Evolutionary conservation across 2,797 vertebrate species (phyloP).

Genomic region (Smutsia temminckii): DNA sequence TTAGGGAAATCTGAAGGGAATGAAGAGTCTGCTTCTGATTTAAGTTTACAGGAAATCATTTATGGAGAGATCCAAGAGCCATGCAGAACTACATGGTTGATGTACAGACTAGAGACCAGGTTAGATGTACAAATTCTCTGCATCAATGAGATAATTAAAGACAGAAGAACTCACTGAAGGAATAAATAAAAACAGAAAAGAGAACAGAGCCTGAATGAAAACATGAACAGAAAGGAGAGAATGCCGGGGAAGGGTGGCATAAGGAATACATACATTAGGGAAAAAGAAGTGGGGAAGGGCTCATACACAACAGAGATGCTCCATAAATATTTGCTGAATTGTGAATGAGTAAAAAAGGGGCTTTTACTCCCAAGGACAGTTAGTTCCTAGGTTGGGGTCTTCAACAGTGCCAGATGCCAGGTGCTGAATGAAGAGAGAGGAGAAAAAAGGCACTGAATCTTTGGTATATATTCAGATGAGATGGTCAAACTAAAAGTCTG

Average conservation of each 20-base stretch:
- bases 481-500: neutral
- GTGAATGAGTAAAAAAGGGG: neutral
- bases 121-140: neutral
- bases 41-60: neutral
- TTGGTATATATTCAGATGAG: neutral
- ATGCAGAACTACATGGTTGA: neutral
- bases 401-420: neutral
- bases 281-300: neutral
- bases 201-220: neutral
- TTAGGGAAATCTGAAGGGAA: slow-evolving; percentile 1
- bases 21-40: neutral
- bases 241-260: no score
- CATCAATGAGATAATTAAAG: neutral
- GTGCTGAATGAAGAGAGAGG: neutral
- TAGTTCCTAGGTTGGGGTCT: neutral
- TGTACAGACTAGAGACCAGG: neutral
- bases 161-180: neutral
- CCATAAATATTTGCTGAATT: neutral
- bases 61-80: neutral
- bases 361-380: neutral
- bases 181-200: neutral
- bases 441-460: neutral
- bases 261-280: neutral
- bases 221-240: neutral
- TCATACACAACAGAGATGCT: neutral